These are phyloP conservation scores for Vespertilio murinus DNA, from an alignment of 2,797 vertebrate genomes.

Conservation along the genomic window DNA sequence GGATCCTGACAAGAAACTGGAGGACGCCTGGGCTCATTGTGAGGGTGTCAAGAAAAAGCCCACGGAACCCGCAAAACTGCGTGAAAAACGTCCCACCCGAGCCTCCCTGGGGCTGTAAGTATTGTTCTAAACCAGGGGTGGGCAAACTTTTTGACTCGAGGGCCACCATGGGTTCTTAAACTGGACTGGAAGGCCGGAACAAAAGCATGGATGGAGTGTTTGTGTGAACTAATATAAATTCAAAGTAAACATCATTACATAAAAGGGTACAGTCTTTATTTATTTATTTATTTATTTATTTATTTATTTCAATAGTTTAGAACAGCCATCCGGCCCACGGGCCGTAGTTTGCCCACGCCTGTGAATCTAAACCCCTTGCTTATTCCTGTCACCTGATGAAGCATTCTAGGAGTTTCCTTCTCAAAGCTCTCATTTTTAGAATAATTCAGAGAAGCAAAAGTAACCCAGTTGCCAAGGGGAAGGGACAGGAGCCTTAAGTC, in stretches of 20 bases:
- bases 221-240: too few relatives aligned
- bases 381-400: background rate
- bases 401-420: background rate
- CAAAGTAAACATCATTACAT: too few relatives aligned
- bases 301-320: too few relatives aligned
- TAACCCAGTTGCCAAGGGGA: background rate
- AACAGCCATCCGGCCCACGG: too few relatives aligned
- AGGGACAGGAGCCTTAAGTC: background rate
- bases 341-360: too few relatives aligned
- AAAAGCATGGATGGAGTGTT: too few relatives aligned
- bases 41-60: background rate
- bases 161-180: too few relatives aligned
- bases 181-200: too few relatives aligned
- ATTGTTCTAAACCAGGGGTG: background rate
- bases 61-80: constrained; percentile 9
- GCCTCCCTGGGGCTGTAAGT: constrained; percentile 20
- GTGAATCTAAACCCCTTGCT: accelerated
- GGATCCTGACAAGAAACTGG: constrained; percentile 82
- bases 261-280: too few relatives aligned
- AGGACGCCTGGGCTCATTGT: constrained; percentile 51
- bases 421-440: background rate
- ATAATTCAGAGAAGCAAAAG: background rate
- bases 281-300: too few relatives aligned
- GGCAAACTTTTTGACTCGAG: too few relatives aligned
- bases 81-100: background rate